Percentiles rank a stretch among this genome's conserved stretches.
These are phyloP conservation scores for Nomada ferruginata DNA, from an alignment of 2,888 invertebrate species.

Conservation along the genomic window DNA sequence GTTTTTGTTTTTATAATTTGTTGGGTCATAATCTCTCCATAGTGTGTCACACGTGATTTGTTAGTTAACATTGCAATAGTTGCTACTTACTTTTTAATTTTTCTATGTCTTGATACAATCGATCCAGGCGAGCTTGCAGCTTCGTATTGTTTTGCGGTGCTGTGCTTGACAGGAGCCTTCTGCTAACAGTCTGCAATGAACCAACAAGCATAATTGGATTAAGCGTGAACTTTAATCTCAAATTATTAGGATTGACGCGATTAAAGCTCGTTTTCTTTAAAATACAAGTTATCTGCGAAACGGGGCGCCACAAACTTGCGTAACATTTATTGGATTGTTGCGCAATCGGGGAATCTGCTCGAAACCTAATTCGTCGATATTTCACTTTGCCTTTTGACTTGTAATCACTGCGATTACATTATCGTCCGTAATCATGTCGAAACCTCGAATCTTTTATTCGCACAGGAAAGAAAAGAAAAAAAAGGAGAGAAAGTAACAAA, in stretches of 20 bases:
- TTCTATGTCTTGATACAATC: slow-evolving; percentile 83
- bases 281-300: slow-evolving; percentile 55
- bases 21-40: no score
- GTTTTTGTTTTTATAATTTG: no score
- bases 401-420: background rate
- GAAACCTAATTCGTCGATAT: slow-evolving; percentile 35
- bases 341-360: slow-evolving; percentile 29
- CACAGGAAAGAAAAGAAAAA: background rate
- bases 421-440: background rate
- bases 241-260: slow-evolving; percentile 63
- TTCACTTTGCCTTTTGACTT: background rate
- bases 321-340: slow-evolving; percentile 42
- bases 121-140: slow-evolving; percentile 81
- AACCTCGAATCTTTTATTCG: background rate
- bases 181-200: slow-evolving; percentile 79
- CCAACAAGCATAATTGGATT: slow-evolving; percentile 63
- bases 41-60: background rate
- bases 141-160: slow-evolving; percentile 78
- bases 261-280: slow-evolving; percentile 56
- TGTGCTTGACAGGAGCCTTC: slow-evolving; percentile 77
- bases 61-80: background rate
- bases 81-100: slow-evolving; percentile 82
- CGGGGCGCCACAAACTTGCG: slow-evolving; percentile 20
- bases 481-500: no score
- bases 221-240: slow-evolving; percentile 57